Conservation (phyloP, 1,140 invertebrate species). For the Drosophila funebris region DNA sequence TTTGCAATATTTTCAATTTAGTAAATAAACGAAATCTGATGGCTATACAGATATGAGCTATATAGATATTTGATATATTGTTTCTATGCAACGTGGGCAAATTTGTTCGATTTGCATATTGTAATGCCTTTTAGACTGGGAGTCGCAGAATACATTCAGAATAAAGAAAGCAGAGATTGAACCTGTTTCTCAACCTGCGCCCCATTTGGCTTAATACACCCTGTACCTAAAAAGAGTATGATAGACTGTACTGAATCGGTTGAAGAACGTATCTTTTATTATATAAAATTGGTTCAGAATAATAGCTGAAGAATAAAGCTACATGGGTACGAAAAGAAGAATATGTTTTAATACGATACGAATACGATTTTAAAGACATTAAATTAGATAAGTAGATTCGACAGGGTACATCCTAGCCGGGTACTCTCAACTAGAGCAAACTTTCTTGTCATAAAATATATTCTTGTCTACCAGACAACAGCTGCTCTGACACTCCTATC, state of each 20-base stretch:
- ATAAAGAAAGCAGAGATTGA: constrained; percentile 16
- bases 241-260: neutral
- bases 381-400: neutral
- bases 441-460: constrained; percentile 2
- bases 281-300: too few relatives aligned
- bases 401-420: neutral
- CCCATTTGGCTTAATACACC: constrained; percentile 11
- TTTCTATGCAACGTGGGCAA: constrained; percentile 2
- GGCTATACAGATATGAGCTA: neutral
- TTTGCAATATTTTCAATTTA: too few relatives aligned
- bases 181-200: constrained; percentile 15
- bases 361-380: neutral
- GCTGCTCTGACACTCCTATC: constrained; percentile 8
- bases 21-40: too few relatives aligned
- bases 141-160: constrained; percentile 17
- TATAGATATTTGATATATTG: neutral
- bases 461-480: constrained; percentile 8
- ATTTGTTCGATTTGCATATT: constrained; percentile 10
- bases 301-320: too few relatives aligned
- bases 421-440: neutral
- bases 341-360: too few relatives aligned
- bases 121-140: neutral
- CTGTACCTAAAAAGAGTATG: neutral
- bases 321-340: too few relatives aligned
- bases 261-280: neutral